A percentile compares a stretch with the other conserved stretches of the same genome.
phyloP scores from a whole-genome alignment of 2,113 vertebrate genomes.

The Nematolebias whitei region DNA sequence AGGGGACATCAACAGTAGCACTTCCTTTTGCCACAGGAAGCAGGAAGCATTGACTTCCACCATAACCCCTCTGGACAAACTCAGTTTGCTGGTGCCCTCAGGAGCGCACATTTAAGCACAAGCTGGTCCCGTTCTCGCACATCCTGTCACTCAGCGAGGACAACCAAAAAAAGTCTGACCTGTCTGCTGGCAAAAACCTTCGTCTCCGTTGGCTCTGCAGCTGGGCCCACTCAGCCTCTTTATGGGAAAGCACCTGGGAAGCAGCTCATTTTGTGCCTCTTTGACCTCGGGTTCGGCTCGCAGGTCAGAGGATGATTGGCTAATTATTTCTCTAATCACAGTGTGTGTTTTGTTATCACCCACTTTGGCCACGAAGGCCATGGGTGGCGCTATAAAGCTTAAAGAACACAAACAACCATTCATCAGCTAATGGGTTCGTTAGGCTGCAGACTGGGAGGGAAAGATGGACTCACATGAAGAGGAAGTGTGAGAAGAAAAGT shows the following conservation, averaged over 20 bases:
- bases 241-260: conserved; percentile 71
- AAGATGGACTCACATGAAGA: conserved; percentile 17
- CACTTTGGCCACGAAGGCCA: conserved; percentile 27
- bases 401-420: conserved; percentile 70
- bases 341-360: conserved; percentile 53
- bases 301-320: conserved; percentile 68
- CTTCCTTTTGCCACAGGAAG: conserved; percentile 76
- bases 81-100: conserved; percentile 45
- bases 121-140: background rate
- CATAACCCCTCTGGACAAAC: conserved; percentile 39
- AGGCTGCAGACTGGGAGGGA: conserved; percentile 24
- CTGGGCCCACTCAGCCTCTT: conserved; percentile 24
- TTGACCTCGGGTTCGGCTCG: conserved; percentile 57
- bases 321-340: conserved; percentile 72
- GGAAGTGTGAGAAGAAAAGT: conserved; percentile 3
- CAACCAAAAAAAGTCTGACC: conserved; percentile 8
- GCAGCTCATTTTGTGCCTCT: conserved; percentile 26
- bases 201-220: conserved; percentile 34
- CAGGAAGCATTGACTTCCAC: conserved; percentile 78
- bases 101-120: background rate
- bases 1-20: conserved; percentile 74
- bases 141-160: background rate
- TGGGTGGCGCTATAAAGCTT: conserved; percentile 68
- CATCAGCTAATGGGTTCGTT: conserved; percentile 71
- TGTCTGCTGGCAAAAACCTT: conserved; percentile 47